phyloP scores from a whole-genome alignment of 2,888 invertebrate species.

The Folsomia candida region DNA sequence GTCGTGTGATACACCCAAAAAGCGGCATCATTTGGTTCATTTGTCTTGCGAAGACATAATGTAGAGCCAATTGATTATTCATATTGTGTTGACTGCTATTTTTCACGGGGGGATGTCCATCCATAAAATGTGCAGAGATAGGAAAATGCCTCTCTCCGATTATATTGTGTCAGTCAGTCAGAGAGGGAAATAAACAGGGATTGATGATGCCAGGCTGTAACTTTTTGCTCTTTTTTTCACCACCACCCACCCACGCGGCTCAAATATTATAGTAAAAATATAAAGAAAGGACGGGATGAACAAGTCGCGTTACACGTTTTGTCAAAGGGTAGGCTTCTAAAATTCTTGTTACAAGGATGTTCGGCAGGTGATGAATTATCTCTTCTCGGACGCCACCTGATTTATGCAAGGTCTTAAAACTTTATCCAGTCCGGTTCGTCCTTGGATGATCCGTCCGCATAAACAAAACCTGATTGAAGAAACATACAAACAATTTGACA shows the following conservation, averaged over 20 bases:
- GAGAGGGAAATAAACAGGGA: neutral
- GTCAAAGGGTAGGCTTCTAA: too few relatives aligned
- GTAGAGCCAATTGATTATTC: constrained; percentile 46
- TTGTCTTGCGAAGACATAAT: constrained; percentile 48
- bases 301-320: too few relatives aligned
- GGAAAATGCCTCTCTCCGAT: constrained; percentile 15
- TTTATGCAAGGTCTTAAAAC: neutral
- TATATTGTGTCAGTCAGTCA: neutral
- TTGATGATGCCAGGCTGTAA: neutral
- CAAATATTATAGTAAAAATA: neutral
- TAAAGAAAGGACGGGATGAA: neutral
- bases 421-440: too few relatives aligned
- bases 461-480: neutral
- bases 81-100: constrained; percentile 48
- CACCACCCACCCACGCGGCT: too few relatives aligned
- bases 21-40: constrained; percentile 42
- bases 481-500: neutral
- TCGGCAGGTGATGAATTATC: neutral
- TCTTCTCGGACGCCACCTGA: neutral
- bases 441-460: too few relatives aligned
- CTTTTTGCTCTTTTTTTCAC: too few relatives aligned
- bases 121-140: constrained; percentile 40
- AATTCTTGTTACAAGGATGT: too few relatives aligned
- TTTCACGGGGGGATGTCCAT: constrained; percentile 45
- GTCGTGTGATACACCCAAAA: constrained; percentile 9